phyloP scores from a whole-genome alignment of 2,888 invertebrate genomes.

The Hypomecis punctinalis region DNA sequence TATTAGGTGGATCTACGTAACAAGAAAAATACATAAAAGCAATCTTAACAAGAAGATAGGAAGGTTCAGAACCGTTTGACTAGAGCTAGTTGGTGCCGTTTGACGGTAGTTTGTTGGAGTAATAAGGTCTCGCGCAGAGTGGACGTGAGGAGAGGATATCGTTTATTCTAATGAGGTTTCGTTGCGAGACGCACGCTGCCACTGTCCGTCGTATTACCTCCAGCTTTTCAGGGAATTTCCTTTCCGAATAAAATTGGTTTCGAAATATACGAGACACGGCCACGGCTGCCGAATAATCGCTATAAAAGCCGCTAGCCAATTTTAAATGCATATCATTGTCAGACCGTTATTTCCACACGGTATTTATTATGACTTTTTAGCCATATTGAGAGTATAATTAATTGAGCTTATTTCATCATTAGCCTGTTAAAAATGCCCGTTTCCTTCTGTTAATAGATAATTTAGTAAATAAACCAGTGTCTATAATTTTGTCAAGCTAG shows the following conservation, averaged over 20 bases:
- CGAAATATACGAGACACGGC: conserved; percentile 23
- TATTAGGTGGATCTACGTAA: conserved; percentile 49
- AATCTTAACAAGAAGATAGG: conserved; percentile 48
- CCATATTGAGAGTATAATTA: conserved; percentile 15
- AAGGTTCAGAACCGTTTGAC: conserved; percentile 51
- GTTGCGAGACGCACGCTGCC: conserved; percentile 59
- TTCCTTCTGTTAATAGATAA: conserved; percentile 11
- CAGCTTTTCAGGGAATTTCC: conserved; percentile 48
- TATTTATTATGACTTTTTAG: conserved; percentile 14
- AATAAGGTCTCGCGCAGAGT: conserved; percentile 82
- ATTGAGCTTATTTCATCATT: conserved; percentile 15
- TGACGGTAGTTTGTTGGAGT: conserved; percentile 83
- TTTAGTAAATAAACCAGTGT: conserved; percentile 4
- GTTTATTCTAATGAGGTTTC: conserved; percentile 85
- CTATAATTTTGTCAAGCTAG: conserved; percentile 17
- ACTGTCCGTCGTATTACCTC: conserved; percentile 59
- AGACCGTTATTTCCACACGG: conserved; percentile 16
- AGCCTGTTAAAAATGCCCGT: conserved; percentile 9
- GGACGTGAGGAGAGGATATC: conserved; percentile 84
- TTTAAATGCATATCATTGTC: conserved; percentile 17
- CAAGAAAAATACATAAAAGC: conserved; percentile 46
- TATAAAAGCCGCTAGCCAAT: conserved; percentile 20
- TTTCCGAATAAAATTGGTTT: conserved; percentile 38
- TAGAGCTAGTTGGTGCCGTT: conserved; percentile 65
- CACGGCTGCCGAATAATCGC: conserved; percentile 16